Evolutionary conservation across 2,888 invertebrate genomes (phyloP).

Genomic region (Drosophila lacicola): DNA sequence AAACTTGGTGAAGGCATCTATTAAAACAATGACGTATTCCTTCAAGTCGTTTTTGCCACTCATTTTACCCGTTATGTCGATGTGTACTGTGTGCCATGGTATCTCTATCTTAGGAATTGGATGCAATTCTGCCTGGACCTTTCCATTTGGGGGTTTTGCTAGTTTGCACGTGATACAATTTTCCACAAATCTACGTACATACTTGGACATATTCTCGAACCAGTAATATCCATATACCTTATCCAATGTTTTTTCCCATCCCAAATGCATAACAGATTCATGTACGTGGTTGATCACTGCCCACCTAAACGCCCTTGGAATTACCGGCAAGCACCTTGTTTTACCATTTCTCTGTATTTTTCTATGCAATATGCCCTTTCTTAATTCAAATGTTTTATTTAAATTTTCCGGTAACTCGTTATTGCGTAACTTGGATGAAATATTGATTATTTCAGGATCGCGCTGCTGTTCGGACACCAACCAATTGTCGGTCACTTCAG

Average conservation of each 20-base stretch:
- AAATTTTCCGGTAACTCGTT: neutral
- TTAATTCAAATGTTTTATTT: neutral
- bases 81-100: too few species aligned
- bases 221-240: neutral
- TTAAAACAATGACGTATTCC: too few species aligned
- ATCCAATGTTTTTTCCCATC: neutral
- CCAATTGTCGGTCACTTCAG: slow-evolving; percentile 1
- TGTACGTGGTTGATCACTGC: slow-evolving; percentile 1
- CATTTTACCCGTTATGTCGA: too few species aligned
- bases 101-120: too few species aligned
- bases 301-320: neutral
- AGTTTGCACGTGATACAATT: too few species aligned
- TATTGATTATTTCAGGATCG: neutral
- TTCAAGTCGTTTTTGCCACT: too few species aligned
- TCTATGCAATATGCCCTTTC: neutral
- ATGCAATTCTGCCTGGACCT: too few species aligned
- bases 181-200: too few species aligned
- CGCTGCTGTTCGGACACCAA: neutral
- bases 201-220: too few species aligned
- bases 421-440: neutral
- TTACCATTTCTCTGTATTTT: neutral
- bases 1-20: too few species aligned
- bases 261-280: neutral
- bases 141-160: too few species aligned
- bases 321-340: neutral